Conservation (phyloP, 2,797 vertebrate genomes). For the Phataginus tetradactyla region DNA sequence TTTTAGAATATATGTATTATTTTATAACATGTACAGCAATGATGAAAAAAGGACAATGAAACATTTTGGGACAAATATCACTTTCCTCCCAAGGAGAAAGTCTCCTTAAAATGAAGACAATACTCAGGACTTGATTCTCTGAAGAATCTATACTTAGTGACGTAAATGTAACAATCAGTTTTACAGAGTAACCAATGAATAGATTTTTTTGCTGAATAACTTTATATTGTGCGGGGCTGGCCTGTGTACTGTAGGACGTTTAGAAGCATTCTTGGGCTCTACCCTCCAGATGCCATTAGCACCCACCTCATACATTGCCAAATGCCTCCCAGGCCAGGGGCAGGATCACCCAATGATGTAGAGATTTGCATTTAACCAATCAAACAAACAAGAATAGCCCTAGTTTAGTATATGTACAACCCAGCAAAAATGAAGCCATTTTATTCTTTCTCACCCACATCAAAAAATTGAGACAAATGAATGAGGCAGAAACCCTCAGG, state of each 20-base stretch:
- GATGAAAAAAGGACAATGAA: background rate
- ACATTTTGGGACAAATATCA: background rate
- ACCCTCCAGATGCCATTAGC: background rate
- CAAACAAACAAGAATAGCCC: background rate
- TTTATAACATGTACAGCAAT: background rate
- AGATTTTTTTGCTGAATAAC: background rate
- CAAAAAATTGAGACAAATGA: slow-evolving; percentile 32
- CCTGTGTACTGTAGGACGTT: background rate
- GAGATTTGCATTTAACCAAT: background rate
- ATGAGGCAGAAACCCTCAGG: background rate
- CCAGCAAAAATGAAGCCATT: background rate
- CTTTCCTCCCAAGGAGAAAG: background rate
- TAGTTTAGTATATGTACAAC: background rate
- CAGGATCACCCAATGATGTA: background rate
- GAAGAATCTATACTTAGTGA: background rate
- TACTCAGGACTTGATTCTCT: background rate
- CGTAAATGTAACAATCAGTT: background rate
- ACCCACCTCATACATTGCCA: background rate
- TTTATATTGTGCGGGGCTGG: background rate
- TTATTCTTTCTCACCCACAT: background rate
- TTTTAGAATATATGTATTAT: slow-evolving; percentile 45
- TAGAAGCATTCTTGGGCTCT: background rate
- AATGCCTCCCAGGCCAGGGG: background rate
- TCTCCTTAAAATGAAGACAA: background rate
- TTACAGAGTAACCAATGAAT: background rate